Conservation (phyloP, 2,113 vertebrate genomes). For the Periophthalmus modestus region DNA sequence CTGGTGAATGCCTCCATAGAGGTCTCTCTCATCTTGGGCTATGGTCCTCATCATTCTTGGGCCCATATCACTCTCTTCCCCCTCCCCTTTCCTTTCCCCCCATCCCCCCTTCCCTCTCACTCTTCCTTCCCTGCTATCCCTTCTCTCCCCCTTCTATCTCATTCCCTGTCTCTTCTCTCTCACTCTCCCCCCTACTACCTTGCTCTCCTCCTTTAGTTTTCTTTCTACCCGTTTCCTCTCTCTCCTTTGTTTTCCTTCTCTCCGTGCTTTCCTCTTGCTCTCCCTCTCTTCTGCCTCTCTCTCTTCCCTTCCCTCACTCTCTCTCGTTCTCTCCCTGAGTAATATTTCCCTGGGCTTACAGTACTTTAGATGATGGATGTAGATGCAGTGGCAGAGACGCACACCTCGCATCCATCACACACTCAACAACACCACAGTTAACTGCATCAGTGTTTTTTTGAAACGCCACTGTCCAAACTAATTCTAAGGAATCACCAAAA, state of each 20-base stretch:
- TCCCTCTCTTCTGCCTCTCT: too few relatives aligned
- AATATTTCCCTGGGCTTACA: conserved; percentile 43
- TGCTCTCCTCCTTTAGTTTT: too few relatives aligned
- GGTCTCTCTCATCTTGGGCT: conserved; percentile 8
- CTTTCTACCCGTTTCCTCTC: too few relatives aligned
- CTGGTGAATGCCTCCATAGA: conserved; percentile 16
- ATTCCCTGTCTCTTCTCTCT: conserved; percentile 1
- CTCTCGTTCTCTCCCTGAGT: conserved; percentile 46
- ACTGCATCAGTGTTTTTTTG: conserved; percentile 38
- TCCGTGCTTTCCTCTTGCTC: too few relatives aligned
- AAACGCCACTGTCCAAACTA: conserved; percentile 20
- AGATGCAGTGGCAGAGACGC: conserved; percentile 32
- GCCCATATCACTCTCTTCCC: not conserved
- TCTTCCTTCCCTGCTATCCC: too few relatives aligned
- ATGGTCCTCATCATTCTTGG: conserved; percentile 44
- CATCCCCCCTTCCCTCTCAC: not conserved
- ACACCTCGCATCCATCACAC: conserved; percentile 63
- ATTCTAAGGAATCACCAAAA: not conserved
- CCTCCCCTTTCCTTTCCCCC: not conserved
- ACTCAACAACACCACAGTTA: conserved; percentile 60
- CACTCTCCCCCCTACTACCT: conserved; percentile 21
- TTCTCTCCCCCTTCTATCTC: too few relatives aligned
- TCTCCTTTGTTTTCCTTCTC: too few relatives aligned
- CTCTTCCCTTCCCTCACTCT: too few relatives aligned
- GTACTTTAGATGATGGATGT: conserved; percentile 67